phyloP scores from a whole-genome alignment of 1,140 invertebrate species.

The Batillaria attramentaria region DNA sequence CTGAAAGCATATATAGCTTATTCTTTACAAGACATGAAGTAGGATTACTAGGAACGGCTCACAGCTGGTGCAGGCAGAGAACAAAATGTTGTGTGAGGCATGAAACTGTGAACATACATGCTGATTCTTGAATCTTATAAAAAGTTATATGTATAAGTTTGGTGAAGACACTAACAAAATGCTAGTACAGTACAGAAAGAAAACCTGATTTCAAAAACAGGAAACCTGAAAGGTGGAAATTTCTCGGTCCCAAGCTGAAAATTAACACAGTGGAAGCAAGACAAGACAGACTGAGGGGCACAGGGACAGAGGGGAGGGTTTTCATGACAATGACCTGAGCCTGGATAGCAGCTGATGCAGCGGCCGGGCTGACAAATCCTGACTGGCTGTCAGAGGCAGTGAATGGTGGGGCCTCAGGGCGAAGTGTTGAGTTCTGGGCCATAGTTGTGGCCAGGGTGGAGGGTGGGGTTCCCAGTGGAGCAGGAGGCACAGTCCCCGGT shows the following conservation, averaged over 20 bases:
- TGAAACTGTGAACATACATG: no score
- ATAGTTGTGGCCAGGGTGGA: background rate
- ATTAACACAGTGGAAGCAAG: background rate
- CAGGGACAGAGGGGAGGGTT: background rate
- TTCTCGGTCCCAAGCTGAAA: background rate
- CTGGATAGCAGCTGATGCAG: slow-evolving; percentile 10
- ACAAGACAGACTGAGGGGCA: background rate
- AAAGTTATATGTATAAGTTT: no score
- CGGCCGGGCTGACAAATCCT: slow-evolving; percentile 11
- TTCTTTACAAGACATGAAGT: no score
- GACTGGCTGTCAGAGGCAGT: slow-evolving; percentile 9
- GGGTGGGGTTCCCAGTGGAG: slow-evolving; percentile 6
- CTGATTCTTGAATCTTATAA: no score
- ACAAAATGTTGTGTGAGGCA: no score
- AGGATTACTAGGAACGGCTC: no score
- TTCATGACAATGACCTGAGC: background rate
- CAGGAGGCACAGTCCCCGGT: background rate
- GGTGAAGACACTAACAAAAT: no score
- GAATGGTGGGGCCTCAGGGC: slow-evolving; percentile 15
- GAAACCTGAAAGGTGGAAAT: background rate
- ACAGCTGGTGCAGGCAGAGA: no score
- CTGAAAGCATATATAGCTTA: no score
- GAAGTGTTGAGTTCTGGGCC: background rate
- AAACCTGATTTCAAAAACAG: slow-evolving; percentile 16
- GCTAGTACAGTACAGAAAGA: no score